Percentiles rank a stretch among this genome's conserved stretches.
These are phyloP conservation scores for Stenodema calcarata DNA, from an alignment of 2,888 invertebrate species.

Conservation along the genomic window DNA sequence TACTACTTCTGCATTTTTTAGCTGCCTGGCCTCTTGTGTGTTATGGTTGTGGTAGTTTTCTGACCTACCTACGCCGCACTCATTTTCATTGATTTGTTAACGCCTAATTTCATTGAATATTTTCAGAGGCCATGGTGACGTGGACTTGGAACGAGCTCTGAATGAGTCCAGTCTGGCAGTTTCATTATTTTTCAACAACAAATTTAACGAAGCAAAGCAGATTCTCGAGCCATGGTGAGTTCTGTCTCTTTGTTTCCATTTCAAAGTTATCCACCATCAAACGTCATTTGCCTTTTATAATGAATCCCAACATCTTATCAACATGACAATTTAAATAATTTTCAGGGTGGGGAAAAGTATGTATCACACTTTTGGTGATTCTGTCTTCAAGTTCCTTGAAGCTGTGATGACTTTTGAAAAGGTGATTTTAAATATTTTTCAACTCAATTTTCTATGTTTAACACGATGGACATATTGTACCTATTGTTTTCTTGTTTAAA, in stretches of 20 bases:
- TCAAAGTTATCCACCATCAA: no score
- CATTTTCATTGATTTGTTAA: no score
- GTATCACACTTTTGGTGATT: constrained; percentile 90
- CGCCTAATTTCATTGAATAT: not conserved
- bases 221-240: constrained; percentile 80
- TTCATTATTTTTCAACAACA: constrained; percentile 91
- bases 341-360: constrained; percentile 79
- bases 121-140: constrained; percentile 60
- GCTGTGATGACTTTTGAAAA: constrained; percentile 89
- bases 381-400: constrained; percentile 88
- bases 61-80: no score
- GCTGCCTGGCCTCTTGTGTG: no score
- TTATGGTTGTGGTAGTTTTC: no score
- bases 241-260: no score
- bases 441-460: not conserved
- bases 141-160: constrained; percentile 74
- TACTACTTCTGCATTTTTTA: no score
- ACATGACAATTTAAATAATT: not conserved
- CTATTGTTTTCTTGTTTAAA: not conserved
- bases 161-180: constrained; percentile 80
- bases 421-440: constrained; percentile 59
- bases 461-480: not conserved
- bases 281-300: not conserved
- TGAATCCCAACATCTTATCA: not conserved
- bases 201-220: constrained; percentile 79